Conservation (phyloP, 1,140 invertebrate genomes). For the Myzus persicae region DNA sequence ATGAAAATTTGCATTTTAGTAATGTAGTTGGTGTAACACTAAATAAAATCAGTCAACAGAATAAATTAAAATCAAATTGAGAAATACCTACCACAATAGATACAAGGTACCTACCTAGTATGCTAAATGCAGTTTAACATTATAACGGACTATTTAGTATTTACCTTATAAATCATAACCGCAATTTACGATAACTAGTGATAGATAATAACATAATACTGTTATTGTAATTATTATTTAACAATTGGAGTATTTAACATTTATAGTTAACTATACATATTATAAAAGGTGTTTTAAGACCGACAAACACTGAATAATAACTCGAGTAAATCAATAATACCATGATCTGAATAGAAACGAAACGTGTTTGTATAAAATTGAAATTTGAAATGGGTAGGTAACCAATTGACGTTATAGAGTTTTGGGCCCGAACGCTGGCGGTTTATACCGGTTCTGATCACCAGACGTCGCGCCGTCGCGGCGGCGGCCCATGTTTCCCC, state of each 20-base stretch:
- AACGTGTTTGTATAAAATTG: background rate
- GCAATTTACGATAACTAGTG: background rate
- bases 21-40: background rate
- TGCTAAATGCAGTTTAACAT: too few species aligned
- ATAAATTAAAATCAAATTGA: background rate
- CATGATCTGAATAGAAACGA: background rate
- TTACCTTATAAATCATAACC: background rate
- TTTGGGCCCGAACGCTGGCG: background rate
- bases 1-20: background rate
- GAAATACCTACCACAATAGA: too few species aligned
- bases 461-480: conserved; percentile 53
- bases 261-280: too few species aligned
- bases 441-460: background rate
- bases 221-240: too few species aligned
- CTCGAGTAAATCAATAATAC: background rate
- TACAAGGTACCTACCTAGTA: too few species aligned
- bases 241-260: too few species aligned
- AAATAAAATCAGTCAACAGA: background rate
- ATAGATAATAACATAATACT: background rate
- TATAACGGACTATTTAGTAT: background rate
- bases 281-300: background rate
- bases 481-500: background rate
- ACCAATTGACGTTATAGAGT: background rate
- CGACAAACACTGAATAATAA: background rate
- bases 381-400: background rate